A percentile compares a stretch with the other conserved stretches of the same genome.
Evolutionary conservation across 2,797 vertebrate species (phyloP).

Genomic region (Vipera ursinii): DNA sequence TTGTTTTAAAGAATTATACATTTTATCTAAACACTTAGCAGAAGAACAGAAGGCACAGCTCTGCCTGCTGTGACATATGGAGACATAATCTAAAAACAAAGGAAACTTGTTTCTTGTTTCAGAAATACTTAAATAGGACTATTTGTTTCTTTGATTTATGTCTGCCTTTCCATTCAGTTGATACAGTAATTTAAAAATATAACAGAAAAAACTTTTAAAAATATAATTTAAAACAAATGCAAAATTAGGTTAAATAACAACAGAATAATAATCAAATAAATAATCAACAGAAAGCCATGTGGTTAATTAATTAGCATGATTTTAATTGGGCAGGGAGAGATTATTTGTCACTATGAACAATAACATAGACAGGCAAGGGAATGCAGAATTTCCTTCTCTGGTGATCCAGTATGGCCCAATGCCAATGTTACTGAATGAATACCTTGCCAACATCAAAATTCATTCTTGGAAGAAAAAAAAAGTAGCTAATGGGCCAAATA

Average conservation of each 20-base stretch:
- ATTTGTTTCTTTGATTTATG: not conserved
- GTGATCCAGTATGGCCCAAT: not conserved
- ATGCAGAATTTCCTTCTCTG: not conserved
- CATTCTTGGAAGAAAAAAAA: not conserved
- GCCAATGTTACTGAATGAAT: fast-evolving
- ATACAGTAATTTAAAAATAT: not conserved
- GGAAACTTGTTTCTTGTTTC: not conserved
- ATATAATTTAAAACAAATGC: not conserved
- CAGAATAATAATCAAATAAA: no score
- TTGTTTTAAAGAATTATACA: not conserved
- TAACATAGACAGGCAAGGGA: not conserved
- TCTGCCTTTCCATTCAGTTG: not conserved
- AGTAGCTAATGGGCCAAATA: not conserved
- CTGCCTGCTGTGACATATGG: not conserved
- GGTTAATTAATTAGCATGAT: not conserved
- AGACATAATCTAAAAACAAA: not conserved
- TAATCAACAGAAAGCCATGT: not conserved
- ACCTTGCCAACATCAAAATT: fast-evolving
- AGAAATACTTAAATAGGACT: not conserved
- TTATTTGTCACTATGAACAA: not conserved
- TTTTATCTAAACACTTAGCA: not conserved
- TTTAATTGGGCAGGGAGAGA: not conserved
- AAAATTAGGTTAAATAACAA: not conserved
- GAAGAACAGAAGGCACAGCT: not conserved
- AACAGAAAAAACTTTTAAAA: not conserved